phyloP scores from a whole-genome alignment of 2,113 vertebrate genomes.

The Benitochromis conjunctus region DNA sequence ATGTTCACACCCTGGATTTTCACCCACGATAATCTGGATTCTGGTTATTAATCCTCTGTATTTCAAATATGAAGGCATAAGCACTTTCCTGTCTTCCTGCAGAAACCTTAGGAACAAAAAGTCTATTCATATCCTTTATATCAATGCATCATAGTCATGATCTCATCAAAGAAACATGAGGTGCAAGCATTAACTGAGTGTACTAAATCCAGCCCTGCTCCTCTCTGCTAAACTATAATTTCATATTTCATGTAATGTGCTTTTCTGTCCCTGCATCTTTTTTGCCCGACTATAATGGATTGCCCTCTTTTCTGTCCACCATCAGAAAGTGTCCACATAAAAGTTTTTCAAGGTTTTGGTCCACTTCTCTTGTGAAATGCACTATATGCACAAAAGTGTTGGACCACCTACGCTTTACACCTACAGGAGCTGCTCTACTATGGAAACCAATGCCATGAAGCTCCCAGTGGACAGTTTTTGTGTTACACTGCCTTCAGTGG shows the following conservation, averaged over 20 bases:
- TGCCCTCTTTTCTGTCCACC: not conserved
- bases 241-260: constrained; percentile 49
- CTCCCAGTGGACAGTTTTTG: not conserved
- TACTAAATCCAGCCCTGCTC: constrained; percentile 56
- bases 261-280: constrained; percentile 41
- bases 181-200: constrained; percentile 56
- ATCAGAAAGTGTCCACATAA: not conserved
- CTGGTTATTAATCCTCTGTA: constrained; percentile 38
- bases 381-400: not conserved
- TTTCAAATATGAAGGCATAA: constrained; percentile 13
- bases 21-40: constrained; percentile 32
- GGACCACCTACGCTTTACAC: not conserved
- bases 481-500: not conserved
- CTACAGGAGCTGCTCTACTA: not conserved
- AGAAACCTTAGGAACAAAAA: constrained; percentile 44
- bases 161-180: constrained; percentile 72
- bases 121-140: constrained; percentile 61
- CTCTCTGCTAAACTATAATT: constrained; percentile 40
- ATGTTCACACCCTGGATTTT: constrained; percentile 1
- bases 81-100: constrained; percentile 31
- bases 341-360: not conserved
- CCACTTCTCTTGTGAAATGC: not conserved
- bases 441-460: not conserved
- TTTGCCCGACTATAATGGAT: constrained; percentile 33
- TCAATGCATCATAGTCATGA: constrained; percentile 62